phyloP scores from a whole-genome alignment of 2,888 invertebrate genomes.

The Sarcophaga rosellei region DNA sequence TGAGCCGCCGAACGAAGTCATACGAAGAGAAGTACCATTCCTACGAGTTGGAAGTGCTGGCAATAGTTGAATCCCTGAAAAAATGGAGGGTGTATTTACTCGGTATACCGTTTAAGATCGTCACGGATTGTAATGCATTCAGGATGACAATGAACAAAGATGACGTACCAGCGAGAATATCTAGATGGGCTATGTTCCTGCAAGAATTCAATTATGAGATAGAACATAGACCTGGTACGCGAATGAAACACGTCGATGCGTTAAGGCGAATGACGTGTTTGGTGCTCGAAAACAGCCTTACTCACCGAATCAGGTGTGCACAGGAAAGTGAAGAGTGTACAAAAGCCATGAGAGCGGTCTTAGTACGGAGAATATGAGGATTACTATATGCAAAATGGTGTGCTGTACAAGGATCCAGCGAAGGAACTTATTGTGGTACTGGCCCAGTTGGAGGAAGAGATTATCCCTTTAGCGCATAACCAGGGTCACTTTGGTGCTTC shows the following conservation, averaged over 20 bases:
- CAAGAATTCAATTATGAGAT: constrained; percentile 69
- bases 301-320: constrained; percentile 20
- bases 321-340: constrained; percentile 31
- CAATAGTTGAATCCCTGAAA: constrained; percentile 74
- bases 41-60: constrained; percentile 77
- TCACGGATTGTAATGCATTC: constrained; percentile 76
- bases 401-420: constrained; percentile 33
- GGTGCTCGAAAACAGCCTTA: constrained; percentile 39
- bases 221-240: constrained; percentile 63
- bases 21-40: constrained; percentile 73
- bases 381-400: constrained; percentile 45
- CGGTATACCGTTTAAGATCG: constrained; percentile 73
- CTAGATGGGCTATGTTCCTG: constrained; percentile 58
- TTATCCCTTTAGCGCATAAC: constrained; percentile 3
- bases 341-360: constrained; percentile 1
- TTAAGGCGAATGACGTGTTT: constrained; percentile 49
- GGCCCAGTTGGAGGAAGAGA: constrained; percentile 10
- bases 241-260: constrained; percentile 62
- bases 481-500: constrained; percentile 13
- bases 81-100: constrained; percentile 76
- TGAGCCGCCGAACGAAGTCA: constrained; percentile 73
- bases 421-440: constrained; percentile 30
- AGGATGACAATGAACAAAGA: constrained; percentile 74
- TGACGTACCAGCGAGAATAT: constrained; percentile 71
- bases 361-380: constrained; percentile 39